Percentiles rank a stretch among this genome's conserved stretches.
Conservation (phyloP, 2,113 vertebrate species). For the Thomomys bottae region DNA sequence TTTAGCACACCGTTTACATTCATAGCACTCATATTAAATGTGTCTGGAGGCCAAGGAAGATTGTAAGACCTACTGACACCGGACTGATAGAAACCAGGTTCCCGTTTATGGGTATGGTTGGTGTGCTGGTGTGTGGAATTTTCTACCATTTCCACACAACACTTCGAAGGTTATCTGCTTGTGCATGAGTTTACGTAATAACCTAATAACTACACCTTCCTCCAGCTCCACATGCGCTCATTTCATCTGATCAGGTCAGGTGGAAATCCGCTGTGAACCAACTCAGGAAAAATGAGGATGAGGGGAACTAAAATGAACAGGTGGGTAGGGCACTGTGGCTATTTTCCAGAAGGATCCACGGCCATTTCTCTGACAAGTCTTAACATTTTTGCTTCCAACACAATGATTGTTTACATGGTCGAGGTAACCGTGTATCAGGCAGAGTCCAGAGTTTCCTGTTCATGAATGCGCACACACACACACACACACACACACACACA, state of each 20-base stretch:
- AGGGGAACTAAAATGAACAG: neutral
- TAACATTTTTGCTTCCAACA: neutral
- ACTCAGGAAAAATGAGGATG: accelerated
- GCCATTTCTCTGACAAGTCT: neutral
- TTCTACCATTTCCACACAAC: neutral
- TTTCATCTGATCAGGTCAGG: neutral
- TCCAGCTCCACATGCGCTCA: neutral
- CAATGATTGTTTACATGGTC: neutral
- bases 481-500: too few relatives aligned
- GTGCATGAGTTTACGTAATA: neutral
- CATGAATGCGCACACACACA: too few relatives aligned
- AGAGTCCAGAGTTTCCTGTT: neutral
- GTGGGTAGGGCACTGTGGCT: neutral
- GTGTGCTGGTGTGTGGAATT: neutral
- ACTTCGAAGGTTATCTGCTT: neutral
- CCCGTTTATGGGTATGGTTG: neutral
- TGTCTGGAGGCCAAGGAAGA: neutral
- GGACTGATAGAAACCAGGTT: conserved; percentile 34
- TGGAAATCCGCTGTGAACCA: neutral
- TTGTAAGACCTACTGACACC: neutral
- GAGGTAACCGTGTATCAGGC: neutral
- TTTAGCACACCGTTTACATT: conserved; percentile 56
- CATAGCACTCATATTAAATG: neutral
- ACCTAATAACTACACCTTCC: neutral
- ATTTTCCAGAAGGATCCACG: neutral